These are phyloP conservation scores for Linepithema humile DNA, from an alignment of 1,140 invertebrate genomes.

Conservation along the genomic window DNA sequence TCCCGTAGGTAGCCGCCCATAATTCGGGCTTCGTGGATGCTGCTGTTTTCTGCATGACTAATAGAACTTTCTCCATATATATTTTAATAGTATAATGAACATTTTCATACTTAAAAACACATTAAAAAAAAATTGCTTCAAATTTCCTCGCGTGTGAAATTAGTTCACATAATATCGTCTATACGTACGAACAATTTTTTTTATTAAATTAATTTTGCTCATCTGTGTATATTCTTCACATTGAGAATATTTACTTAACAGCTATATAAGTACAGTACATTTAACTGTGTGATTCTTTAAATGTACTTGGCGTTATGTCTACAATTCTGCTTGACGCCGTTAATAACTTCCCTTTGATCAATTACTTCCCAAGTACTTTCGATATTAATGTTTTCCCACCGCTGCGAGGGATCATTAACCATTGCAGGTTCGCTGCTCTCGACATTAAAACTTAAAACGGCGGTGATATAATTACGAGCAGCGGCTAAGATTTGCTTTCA, in stretches of 20 bases:
- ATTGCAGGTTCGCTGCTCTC: slow-evolving; percentile 53
- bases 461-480: slow-evolving; percentile 70
- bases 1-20: slow-evolving; percentile 22
- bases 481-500: slow-evolving; percentile 47
- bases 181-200: neutral
- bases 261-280: neutral
- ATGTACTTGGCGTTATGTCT: slow-evolving; percentile 47
- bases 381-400: slow-evolving; percentile 68
- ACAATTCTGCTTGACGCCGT: slow-evolving; percentile 65
- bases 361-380: slow-evolving; percentile 59
- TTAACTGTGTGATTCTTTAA: slow-evolving; percentile 48
- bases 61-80: neutral
- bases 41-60: slow-evolving; percentile 18
- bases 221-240: no score
- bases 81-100: neutral
- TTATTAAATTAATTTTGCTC: neutral
- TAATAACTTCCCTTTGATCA: slow-evolving; percentile 69
- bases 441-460: slow-evolving; percentile 70
- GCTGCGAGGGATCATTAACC: slow-evolving; percentile 71
- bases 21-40: slow-evolving; percentile 18
- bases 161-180: neutral
- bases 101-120: neutral
- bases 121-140: neutral
- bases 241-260: neutral
- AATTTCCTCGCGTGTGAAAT: neutral